Evolutionary conservation across 1,140 invertebrate species (phyloP).

Genomic region (Papilio polyxenes): DNA sequence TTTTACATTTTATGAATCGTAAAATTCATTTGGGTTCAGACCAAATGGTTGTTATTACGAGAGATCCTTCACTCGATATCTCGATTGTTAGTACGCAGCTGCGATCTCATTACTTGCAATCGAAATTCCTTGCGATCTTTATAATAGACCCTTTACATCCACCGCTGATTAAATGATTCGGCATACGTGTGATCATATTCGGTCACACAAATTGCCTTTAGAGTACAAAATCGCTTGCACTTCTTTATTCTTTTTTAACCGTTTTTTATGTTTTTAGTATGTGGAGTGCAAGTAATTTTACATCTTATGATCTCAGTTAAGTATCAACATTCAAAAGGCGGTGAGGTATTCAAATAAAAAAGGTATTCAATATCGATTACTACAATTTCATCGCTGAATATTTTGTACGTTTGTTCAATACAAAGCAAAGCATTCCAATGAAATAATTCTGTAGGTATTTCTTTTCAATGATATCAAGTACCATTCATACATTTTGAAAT

Average conservation of each 20-base stretch:
- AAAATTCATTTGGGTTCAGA: slow-evolving; percentile 43
- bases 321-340: background rate
- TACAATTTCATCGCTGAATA: slow-evolving; percentile 31
- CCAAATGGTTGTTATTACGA: slow-evolving; percentile 54
- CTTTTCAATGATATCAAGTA: slow-evolving; percentile 17
- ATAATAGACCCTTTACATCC: slow-evolving; percentile 56
- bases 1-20: slow-evolving; percentile 41
- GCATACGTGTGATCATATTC: slow-evolving; percentile 39
- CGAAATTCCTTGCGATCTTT: slow-evolving; percentile 47
- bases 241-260: background rate
- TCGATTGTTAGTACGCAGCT: slow-evolving; percentile 52
- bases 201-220: slow-evolving; percentile 7
- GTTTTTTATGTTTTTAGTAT: background rate
- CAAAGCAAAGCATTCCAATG: background rate
- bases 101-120: slow-evolving; percentile 48
- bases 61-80: slow-evolving; percentile 51
- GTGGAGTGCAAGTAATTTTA: slow-evolving; percentile 22
- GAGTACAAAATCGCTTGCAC: slow-evolving; percentile 20
- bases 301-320: slow-evolving; percentile 13
- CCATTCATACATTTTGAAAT: slow-evolving; percentile 17
- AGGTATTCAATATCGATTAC: slow-evolving; percentile 10
- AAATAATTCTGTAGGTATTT: slow-evolving; percentile 12
- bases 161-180: slow-evolving; percentile 41
- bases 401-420: slow-evolving; percentile 24
- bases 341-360: slow-evolving; percentile 31